Evolutionary conservation across 2,113 vertebrate genomes (phyloP), one percentile per base, ranked within the genome.

Genomic region (Gavialis gangeticus): DNA sequence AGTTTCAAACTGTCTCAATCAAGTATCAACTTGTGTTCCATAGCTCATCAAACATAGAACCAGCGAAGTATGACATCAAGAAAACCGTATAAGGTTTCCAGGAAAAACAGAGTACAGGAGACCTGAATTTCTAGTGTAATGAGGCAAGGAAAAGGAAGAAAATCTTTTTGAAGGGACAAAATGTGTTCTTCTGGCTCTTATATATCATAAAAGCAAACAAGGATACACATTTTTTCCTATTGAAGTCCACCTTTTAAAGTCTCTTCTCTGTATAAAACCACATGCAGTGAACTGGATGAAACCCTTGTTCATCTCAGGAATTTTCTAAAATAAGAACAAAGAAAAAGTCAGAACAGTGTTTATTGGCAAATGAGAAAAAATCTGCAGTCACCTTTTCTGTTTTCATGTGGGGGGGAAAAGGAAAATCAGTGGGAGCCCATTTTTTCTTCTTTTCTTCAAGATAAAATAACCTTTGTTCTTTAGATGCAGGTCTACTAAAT

Each of bases 261-360:
- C 63, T 69, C 19, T 46, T 46, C 54, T 92, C 82, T 2, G 0
- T 88, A 83, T 80, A 0, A 0, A 55, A 62, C 92, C 89, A 88
- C 83, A 37, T 84, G 7, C 87, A 88, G 94, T 0, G 1, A 80
- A 83, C 94, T 67, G 77, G 37, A 89, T 86, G 78, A 96, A 79
- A 67, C 22, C 84, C 3, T 67, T 93, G 79, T 91, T 94, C 94
- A 88, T 94, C 80, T 67, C 18, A 12, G 4, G 54, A 75, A 71
- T 60, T 54, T 80, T 88, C 94, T 94, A 92, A 97, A 97, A 87
- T 97, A 93, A 82, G 82, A 84, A 82, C 59, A 67, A 69, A 79
- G 34, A 94, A 84, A 91, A 87, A 79, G 63, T 63, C 81, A 90
- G 76, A 92, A 56, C 75, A 90, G 56, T 34, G 9, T 91, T 15